A percentile compares a stretch with the other conserved stretches of the same genome.
Conservation (phyloP, 2,113 vertebrate species). For the Xenopus tropicalis region UCB_Xtro_10.0 CM004447.2:96967501-96968000, state of each 20-base stretch:
- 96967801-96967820: neutral
- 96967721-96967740: slow-evolving; percentile 5
- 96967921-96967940: too few relatives aligned
- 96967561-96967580: neutral
- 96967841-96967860: too few relatives aligned
- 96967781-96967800: neutral
- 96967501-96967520: neutral
- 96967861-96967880: too few relatives aligned
- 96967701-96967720: neutral
- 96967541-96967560: slow-evolving; percentile 7
- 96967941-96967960: too few relatives aligned
- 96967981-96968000: too few relatives aligned
- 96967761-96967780: neutral
- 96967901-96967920: too few relatives aligned
- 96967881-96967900: too few relatives aligned
- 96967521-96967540: neutral
- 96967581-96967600: slow-evolving; percentile 14
- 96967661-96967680: slow-evolving; percentile 14
- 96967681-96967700: slow-evolving; percentile 12
- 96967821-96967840: too few relatives aligned
- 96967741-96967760: slow-evolving; percentile 4
- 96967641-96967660: slow-evolving; percentile 17
- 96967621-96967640: slow-evolving; percentile 14
- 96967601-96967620: slow-evolving; percentile 11
- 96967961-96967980: too few relatives aligned